A percentile compares a stretch with the other conserved stretches of the same genome.
phyloP scores from a whole-genome alignment of 2,888 invertebrate species.

The Pammene fasciana region DNA sequence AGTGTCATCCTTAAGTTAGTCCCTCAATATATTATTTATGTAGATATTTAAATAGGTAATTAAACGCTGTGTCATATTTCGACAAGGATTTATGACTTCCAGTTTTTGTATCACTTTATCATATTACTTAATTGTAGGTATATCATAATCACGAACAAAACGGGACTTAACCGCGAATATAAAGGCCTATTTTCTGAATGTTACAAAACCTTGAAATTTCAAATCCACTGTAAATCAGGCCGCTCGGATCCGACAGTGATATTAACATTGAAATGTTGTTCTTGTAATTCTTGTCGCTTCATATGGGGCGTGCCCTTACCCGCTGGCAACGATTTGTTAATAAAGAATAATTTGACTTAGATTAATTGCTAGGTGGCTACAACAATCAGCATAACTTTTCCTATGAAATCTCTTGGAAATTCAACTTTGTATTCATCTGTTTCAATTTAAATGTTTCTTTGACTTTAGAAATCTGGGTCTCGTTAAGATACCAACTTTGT shows the following conservation, averaged over 20 bases:
- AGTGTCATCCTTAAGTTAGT: no score
- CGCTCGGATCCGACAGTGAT: background rate
- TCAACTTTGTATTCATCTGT: slow-evolving; percentile 17
- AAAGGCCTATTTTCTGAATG: no score
- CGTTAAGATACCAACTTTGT: slow-evolving; percentile 12
- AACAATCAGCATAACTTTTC: slow-evolving; percentile 36
- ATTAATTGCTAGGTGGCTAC: slow-evolving; percentile 38
- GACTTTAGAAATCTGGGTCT: slow-evolving; percentile 17
- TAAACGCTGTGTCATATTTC: no score
- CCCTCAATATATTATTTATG: no score
- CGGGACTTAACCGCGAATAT: no score
- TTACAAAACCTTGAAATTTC: no score
- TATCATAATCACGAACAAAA: no score
- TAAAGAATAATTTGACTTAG: slow-evolving; percentile 38
- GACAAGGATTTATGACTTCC: no score
- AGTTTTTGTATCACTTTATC: no score
- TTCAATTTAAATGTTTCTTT: slow-evolving; percentile 22
- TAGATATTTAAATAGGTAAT: no score
- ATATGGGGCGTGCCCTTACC: slow-evolving; percentile 14
- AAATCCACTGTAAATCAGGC: no score
- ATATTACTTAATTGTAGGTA: no score
- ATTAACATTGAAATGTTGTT: background rate
- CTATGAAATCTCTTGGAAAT: slow-evolving; percentile 31
- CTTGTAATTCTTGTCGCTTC: background rate
- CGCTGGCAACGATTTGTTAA: slow-evolving; percentile 22